Base-by-base conservation (phyloP, 1,140 invertebrate genomes). In the Drosophila leontia region DNA sequence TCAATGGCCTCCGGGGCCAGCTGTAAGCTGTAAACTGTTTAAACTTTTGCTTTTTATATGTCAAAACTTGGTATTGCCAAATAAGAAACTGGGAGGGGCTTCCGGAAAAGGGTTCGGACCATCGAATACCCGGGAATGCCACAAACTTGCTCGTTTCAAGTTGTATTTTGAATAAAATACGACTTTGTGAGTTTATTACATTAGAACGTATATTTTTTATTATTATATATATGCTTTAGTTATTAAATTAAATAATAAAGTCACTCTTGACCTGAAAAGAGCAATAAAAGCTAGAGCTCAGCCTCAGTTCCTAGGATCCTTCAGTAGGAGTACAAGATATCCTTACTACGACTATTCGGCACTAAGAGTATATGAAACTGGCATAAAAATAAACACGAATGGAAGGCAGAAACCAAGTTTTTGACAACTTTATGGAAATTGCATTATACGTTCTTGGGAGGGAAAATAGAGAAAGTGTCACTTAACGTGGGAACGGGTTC, bases 371-470 rank as follows among this genome's bases (percentile, higher is more conserved):
- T 13, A 35, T 44, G 39, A 35, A 42, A 53, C 13, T n/a, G 23
- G 7, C 62, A 55, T 53, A 70, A 65, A 70, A 70, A 53, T 67
- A 67, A 67, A 67, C 39, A 55, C 39, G 45, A 53, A 67, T 67
- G 47, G 51, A 55, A 45, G 39, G 48, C 39, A 35, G 35, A 32
- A 53, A 17, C 60, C 61, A 53, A 68, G 67, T 70, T 70, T n/a
- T 47, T 55, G 63, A 32, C 63, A 56, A 56, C 41, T 68, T 68
- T 68, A 68, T 70, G 67, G 35, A 70, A 70, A 70, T 70, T 47
- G 63, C 63, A 70, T 56, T 17, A 53, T 26, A 45, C 35, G 2
- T 48, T 29, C 19, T 5, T 15, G n/a, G 13, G 17, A n/a, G 17
- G 35, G n/a, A 23, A 37, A 67, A 50, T 50, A 68, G n/a, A 39